Base-by-base conservation (phyloP, 2,888 invertebrate genomes). In the Girardia tigrina region DNA sequence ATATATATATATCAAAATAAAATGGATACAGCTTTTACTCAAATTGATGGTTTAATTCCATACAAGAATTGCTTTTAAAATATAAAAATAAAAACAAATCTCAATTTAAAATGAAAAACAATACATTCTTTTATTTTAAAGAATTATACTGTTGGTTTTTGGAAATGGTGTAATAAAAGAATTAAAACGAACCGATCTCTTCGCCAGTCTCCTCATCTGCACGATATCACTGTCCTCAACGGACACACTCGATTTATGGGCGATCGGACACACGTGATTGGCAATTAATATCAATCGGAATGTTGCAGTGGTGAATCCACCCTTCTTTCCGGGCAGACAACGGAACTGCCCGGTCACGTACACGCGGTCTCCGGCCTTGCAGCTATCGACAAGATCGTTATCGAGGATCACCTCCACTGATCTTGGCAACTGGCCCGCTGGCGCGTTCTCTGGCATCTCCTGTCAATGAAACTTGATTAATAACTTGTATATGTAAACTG, bases 381-480 rank as follows among this genome's bases (percentile, higher is more conserved):
- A 83, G 56, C 79, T 85, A 85, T 98, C 97, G 0, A 97, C 97
- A 72, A 99, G 87, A 85, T 99, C 98, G 83, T 94, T 90, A 83
- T 98, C 98, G 80, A 91, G 90, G 75, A 98, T 89, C 56, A 98
- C 88, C 82, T 98, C 97, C 0, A 98, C 90, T 78, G 92, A 91
- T 36, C 97, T 88, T 0, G 97, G 98, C 80, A 99, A 85, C 83
- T 98, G 98, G 0, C 95, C 88, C 0, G 95, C 92, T 0, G 98
- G 98, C 0, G 98, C 94, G 81, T 93, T 92, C 84, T 99, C 98
- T 0, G 98, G 98, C 92, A 98, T 94, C 86, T 99, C 98, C 87
- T 83, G 78, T 72, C n/a, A n/a, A n/a, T n/a, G n/a, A n/a, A n/a
- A n/a, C n/a, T n/a, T n/a, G n/a, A n/a, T n/a, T n/a, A n/a, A n/a